Percentiles rank a stretch among this genome's conserved stretches.
Evolutionary conservation across 2,888 invertebrate species (phyloP).

Genomic region (Papilio elwesi): DNA sequence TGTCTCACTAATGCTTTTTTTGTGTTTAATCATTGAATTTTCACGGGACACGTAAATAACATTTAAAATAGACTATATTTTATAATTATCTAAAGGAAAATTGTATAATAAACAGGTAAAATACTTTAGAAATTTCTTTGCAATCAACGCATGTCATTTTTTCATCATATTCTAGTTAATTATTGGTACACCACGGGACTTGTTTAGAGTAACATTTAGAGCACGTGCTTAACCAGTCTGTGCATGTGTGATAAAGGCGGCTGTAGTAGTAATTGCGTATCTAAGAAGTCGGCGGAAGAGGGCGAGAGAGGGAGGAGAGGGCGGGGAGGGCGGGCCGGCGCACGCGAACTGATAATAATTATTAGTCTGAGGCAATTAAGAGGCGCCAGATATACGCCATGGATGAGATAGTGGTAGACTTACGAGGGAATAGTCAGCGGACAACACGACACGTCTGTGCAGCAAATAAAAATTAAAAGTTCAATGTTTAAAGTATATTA

Average conservation of each 20-base stretch:
- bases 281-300: conserved; percentile 51
- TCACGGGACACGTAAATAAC: conserved; percentile 60
- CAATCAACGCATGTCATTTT: conserved; percentile 10
- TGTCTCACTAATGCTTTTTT: conserved; percentile 65
- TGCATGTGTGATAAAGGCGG: conserved; percentile 44
- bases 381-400: conserved; percentile 80
- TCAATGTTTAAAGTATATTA: no score
- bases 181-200: conserved; percentile 48
- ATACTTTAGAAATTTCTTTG: background rate
- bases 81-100: conserved; percentile 25
- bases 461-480: background rate
- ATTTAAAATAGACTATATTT: conserved; percentile 48
- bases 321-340: conserved; percentile 58
- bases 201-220: conserved; percentile 51
- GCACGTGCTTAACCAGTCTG: conserved; percentile 57
- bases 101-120: background rate
- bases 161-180: conserved; percentile 27
- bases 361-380: conserved; percentile 79
- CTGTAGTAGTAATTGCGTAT: conserved; percentile 60
- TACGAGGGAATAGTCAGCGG: conserved; percentile 48
- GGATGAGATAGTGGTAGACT: conserved; percentile 64
- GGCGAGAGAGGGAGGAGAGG: conserved; percentile 1
- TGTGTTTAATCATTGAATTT: conserved; percentile 66
- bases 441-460: conserved; percentile 16
- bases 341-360: conserved; percentile 81